Percentiles rank a stretch among this genome's conserved stretches.
phyloP scores from a whole-genome alignment of 1,140 invertebrate species.

The Dreissena polymorpha region DNA sequence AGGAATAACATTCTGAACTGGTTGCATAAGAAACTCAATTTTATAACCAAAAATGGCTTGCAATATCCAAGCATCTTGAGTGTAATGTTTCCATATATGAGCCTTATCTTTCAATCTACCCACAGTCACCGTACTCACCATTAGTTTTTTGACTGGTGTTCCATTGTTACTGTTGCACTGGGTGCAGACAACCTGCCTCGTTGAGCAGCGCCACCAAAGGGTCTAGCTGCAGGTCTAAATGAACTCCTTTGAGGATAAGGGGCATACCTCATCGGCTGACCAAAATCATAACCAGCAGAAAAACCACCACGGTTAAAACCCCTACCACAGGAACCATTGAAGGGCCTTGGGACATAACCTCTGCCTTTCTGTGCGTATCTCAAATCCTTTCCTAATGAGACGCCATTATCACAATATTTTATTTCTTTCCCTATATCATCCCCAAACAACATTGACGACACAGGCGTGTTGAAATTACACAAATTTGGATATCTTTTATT shows the following conservation, averaged over 20 bases:
- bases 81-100: not conserved
- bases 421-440: too few species aligned
- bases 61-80: conserved; percentile 4
- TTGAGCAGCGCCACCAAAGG: not conserved
- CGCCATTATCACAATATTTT: too few species aligned
- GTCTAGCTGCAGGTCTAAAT: not conserved
- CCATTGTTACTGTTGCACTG: too few species aligned
- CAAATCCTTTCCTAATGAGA: too few species aligned
- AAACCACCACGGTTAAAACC: not conserved
- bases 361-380: too few species aligned
- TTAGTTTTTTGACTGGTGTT: too few species aligned
- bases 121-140: not conserved
- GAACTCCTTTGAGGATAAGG: not conserved
- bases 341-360: too few species aligned
- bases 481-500: conserved; percentile 28
- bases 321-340: too few species aligned
- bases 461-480: conserved; percentile 7
- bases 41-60: not conserved
- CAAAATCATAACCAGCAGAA: not conserved
- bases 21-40: not conserved
- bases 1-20: too few species aligned
- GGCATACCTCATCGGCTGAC: not conserved
- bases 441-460: not conserved
- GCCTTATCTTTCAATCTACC: not conserved
- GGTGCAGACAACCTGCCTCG: not conserved